Conservation (phyloP, 30 jellyfish, hydroid and myxozoan species). For the Pelagia noctiluca region DNA sequence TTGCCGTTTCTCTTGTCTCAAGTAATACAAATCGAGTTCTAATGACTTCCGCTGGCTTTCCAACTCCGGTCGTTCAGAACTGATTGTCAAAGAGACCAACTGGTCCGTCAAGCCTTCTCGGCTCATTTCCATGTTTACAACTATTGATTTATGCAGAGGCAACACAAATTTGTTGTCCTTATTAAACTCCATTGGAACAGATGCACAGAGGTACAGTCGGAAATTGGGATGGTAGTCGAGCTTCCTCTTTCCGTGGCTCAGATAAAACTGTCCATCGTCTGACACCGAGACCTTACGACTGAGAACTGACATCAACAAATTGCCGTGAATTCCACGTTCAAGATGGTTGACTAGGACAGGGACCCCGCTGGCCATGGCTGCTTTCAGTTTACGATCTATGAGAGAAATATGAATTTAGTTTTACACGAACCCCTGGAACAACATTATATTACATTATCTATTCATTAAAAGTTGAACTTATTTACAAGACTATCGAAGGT, state of each 20-base stretch:
- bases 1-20: conserved; percentile 35
- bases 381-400: conserved; percentile 59
- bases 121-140: conserved; percentile 53
- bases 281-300: conserved; percentile 9
- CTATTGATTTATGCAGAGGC: conserved; percentile 58
- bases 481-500: no score
- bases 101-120: conserved; percentile 25
- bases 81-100: conserved; percentile 30
- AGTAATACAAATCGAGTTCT: conserved; percentile 44
- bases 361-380: conserved; percentile 58
- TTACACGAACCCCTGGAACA: no score
- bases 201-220: conserved; percentile 66
- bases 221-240: conserved; percentile 44
- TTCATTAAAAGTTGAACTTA: no score
- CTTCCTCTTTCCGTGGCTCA: conserved; percentile 6
- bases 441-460: no score
- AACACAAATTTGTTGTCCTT: conserved; percentile 31
- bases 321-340: conserved; percentile 54
- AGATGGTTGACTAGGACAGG: conserved; percentile 59
- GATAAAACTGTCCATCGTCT: conserved; percentile 5
- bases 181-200: conserved; percentile 55
- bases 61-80: conserved; percentile 66
- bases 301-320: conserved; percentile 20
- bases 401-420: neutral
- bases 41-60: conserved; percentile 55